phyloP scores from a whole-genome alignment of 2,113 vertebrate genomes.

The Daubentonia madagascariensis region DNA sequence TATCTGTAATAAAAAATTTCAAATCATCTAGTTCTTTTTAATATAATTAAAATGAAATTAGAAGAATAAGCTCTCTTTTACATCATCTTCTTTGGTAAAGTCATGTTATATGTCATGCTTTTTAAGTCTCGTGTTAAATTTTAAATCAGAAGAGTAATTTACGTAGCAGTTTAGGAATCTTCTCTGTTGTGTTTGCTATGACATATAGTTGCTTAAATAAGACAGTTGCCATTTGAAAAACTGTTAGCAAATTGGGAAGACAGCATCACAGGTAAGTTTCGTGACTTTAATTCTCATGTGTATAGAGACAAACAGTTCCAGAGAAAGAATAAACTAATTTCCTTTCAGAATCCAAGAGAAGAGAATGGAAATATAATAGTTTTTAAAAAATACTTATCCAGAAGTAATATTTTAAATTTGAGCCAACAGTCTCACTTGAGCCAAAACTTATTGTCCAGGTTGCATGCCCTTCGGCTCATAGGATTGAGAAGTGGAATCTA shows the following conservation, averaged over 20 bases:
- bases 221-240: conserved; percentile 17
- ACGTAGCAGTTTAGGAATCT: background rate
- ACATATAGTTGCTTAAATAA: background rate
- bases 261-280: background rate
- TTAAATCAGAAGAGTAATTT: background rate
- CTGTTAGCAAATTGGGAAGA: conserved; percentile 18
- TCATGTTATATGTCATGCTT: background rate
- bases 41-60: conserved; percentile 77
- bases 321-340: background rate
- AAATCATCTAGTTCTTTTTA: conserved; percentile 49
- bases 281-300: background rate
- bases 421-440: background rate
- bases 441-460: background rate
- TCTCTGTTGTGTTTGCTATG: background rate
- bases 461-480: background rate
- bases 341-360: background rate
- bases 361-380: background rate
- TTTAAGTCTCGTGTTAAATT: background rate
- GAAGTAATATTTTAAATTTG: background rate
- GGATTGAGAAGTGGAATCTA: background rate
- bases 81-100: background rate
- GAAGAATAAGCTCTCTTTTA: conserved; percentile 65
- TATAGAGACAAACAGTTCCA: background rate
- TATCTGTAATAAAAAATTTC: conserved; percentile 53
- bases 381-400: background rate